These are phyloP conservation scores for Scomber scombrus DNA, from an alignment of 2,113 vertebrate species.

Conservation along the genomic window DNA sequence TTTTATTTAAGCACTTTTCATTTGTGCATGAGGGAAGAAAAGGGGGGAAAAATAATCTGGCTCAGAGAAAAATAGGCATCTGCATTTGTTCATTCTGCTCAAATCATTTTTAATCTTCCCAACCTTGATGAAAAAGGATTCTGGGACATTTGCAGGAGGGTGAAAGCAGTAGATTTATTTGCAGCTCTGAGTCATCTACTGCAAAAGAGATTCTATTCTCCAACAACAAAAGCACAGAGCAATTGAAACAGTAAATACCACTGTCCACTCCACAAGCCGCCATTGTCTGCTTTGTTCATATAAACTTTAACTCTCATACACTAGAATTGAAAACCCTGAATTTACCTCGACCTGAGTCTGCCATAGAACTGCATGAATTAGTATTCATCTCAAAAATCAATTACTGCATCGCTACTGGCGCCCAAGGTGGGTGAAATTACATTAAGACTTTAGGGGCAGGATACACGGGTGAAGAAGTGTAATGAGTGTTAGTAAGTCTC, in stretches of 20 bases:
- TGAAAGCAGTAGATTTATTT: constrained; percentile 42
- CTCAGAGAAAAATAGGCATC: constrained; percentile 11
- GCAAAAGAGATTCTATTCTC: constrained; percentile 15
- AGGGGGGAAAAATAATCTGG: constrained; percentile 4
- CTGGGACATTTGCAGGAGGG: constrained; percentile 44
- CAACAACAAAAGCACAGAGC: constrained; percentile 17
- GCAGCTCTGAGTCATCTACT: constrained; percentile 52
- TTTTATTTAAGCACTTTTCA: constrained; percentile 20
- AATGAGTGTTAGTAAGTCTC: constrained; percentile 20
- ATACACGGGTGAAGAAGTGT: neutral
- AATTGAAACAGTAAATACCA: constrained; percentile 4
- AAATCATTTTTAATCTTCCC: constrained; percentile 64
- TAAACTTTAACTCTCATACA: too few species aligned
- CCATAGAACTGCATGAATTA: constrained; percentile 16
- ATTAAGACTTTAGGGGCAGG: neutral
- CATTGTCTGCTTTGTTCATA: too few species aligned
- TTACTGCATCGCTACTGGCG: constrained; percentile 12
- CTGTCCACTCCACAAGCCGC: too few species aligned
- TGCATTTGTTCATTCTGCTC: constrained; percentile 48
- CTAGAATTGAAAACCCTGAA: too few species aligned
- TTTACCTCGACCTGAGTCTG: neutral
- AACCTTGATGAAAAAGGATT: constrained; percentile 54
- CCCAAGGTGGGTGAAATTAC: constrained; percentile 38
- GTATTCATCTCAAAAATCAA: constrained; percentile 46
- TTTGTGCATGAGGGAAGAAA: neutral